Evolutionary conservation across 1,140 invertebrate genomes (phyloP).

Genomic region (Adoxophyes honmai): DNA sequence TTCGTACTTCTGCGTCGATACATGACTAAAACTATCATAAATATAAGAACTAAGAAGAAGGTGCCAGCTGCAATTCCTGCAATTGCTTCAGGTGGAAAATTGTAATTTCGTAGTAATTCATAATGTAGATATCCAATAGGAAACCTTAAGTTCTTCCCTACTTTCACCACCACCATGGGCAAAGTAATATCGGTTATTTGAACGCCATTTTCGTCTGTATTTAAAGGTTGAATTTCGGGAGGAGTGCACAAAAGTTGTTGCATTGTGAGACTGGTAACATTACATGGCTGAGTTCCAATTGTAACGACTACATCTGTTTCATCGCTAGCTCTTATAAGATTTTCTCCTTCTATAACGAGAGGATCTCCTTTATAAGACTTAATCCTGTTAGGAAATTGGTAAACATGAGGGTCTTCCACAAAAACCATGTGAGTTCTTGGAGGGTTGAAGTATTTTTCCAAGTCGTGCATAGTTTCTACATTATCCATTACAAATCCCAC

Average conservation of each 20-base stretch:
- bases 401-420: slow-evolving; percentile 94
- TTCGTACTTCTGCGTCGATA: slow-evolving; percentile 95
- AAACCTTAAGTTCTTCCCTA: slow-evolving; percentile 91
- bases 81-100: slow-evolving; percentile 92
- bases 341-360: slow-evolving; percentile 96
- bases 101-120: slow-evolving; percentile 89
- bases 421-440: slow-evolving; percentile 90
- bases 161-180: slow-evolving; percentile 92
- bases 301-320: slow-evolving; percentile 96
- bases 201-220: slow-evolving; percentile 91
- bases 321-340: slow-evolving; percentile 93
- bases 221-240: slow-evolving; percentile 89
- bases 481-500: slow-evolving; percentile 98
- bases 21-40: slow-evolving; percentile 91
- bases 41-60: slow-evolving; percentile 88
- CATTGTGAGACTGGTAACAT: slow-evolving; percentile 93
- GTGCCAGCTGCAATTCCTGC: slow-evolving; percentile 90
- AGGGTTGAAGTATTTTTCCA: slow-evolving; percentile 91
- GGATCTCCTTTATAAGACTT: slow-evolving; percentile 97
- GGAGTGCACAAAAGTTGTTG: slow-evolving; percentile 94
- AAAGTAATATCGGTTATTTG: slow-evolving; percentile 83
- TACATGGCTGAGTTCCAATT: slow-evolving; percentile 92
- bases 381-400: slow-evolving; percentile 89
- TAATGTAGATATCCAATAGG: slow-evolving; percentile 93
- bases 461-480: slow-evolving; percentile 91